Evolutionary conservation across 2,113 vertebrate species (phyloP), one percentile per base, ranked within the genome.

Genomic region (zebrafish (Danio rerio)): DNA sequence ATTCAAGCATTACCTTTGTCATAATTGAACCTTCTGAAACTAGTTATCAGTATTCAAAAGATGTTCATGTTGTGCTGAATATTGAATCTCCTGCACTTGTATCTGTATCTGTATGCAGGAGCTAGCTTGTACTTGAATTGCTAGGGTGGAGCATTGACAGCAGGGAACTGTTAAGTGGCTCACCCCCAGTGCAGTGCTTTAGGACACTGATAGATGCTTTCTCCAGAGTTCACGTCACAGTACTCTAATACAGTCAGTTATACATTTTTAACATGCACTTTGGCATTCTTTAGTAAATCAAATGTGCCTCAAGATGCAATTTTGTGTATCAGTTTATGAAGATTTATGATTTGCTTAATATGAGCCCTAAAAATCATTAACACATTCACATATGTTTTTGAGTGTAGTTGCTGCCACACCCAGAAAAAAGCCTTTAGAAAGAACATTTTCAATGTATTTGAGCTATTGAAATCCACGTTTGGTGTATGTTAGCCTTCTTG

Each of bases 121-220:
- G 74, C 21, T 61, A 47, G 42, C 18, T 77, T 21, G 50, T 9
- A 53, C 9, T 49, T 18, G 21, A 11, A 12, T 18, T 56, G 52
- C 56, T 45, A 75, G 72, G 53, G 72, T 59, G 73, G 73, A 61
- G 55, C 55, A 59, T 47, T 76, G 7, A 9, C 7, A 21, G 40
- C 20, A 45, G n/a, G 20, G 11, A 71, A 58, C 4, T 20, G n/a
- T 58, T 59, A 58, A 7, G 10, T 16, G 2, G 15, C 18, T 59
- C 42, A 45, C 42, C 16, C 40, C 10, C 12, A 4, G 3, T 31
- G 31, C 31, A 31, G 3, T 18, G 12, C 4, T 62, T 69, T 4
- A 31, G 49, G 21, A 8, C 7, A 31, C 9, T 31, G 12, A 71
- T 50, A 0, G 5, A 31, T 62, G 21, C 59, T 31, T 61, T 61